Percentiles rank a stretch among this genome's conserved stretches.
These are phyloP conservation scores for Leptinotarsa tumamoca DNA, from an alignment of 2,888 invertebrate genomes.

Conservation along the genomic window DNA sequence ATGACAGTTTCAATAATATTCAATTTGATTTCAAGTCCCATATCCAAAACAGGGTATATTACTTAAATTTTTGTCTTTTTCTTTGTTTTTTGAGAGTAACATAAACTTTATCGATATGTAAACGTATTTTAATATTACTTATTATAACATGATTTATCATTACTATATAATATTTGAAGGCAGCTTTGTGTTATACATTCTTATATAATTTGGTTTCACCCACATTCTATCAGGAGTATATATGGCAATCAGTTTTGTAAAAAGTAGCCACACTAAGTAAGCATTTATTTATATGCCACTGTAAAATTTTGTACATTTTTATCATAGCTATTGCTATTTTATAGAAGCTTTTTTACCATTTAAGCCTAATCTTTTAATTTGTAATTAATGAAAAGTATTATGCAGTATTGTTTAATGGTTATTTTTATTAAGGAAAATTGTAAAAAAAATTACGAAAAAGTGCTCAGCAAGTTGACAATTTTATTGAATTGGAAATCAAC, in stretches of 20 bases:
- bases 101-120: too few species aligned
- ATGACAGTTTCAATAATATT: too few species aligned
- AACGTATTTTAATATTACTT: too few species aligned
- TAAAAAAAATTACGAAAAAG: background rate
- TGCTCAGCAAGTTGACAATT: conserved; percentile 2
- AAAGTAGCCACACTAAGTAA: background rate
- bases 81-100: too few species aligned
- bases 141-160: background rate
- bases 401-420: too few species aligned
- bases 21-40: too few species aligned
- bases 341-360: conserved; percentile 23
- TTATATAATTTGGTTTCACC: background rate
- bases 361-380: conserved; percentile 23
- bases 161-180: background rate
- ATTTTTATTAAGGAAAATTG: too few species aligned
- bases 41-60: too few species aligned
- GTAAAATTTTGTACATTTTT: conserved; percentile 19
- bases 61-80: too few species aligned
- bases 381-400: conserved; percentile 3
- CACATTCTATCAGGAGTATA: background rate
- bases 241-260: conserved; percentile 14
- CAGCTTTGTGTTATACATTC: background rate
- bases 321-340: conserved; percentile 26
- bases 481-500: background rate
- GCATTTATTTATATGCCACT: conserved; percentile 14